These are phyloP conservation scores for Tangara arthus DNA, from an alignment of 2,797 vertebrate species.

Conservation along the genomic window DNA sequence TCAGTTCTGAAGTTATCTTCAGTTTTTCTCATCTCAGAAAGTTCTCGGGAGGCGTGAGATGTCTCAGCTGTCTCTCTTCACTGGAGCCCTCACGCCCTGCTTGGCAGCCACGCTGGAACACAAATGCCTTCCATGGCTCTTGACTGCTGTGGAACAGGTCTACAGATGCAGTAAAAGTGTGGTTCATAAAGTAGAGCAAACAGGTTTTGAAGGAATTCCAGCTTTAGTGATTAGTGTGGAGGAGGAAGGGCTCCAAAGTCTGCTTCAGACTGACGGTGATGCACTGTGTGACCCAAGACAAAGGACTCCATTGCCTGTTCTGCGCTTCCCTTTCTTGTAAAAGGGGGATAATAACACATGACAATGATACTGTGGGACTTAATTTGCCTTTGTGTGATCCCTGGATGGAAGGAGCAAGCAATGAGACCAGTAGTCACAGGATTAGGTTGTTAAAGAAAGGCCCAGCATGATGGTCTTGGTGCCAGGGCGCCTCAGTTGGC, in stretches of 20 bases:
- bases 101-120: background rate
- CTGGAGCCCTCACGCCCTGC: background rate
- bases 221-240: background rate
- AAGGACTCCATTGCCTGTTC: background rate
- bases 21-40: background rate
- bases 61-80: background rate
- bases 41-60: rapidly evolving
- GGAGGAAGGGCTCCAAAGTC: background rate
- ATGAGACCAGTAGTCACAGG: background rate
- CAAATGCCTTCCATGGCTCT: background rate
- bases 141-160: background rate
- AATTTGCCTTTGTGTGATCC: background rate
- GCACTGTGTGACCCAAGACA: background rate
- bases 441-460: background rate
- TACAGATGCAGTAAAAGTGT: background rate
- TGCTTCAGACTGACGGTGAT: background rate
- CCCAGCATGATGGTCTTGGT: background rate
- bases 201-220: conserved; percentile 5
- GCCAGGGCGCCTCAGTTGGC: background rate
- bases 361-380: background rate
- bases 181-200: background rate
- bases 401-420: background rate
- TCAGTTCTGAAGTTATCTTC: background rate
- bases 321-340: background rate
- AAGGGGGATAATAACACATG: background rate